Evolutionary conservation across 2,113 vertebrate species (phyloP).

Genomic region (Thalassarche chlororhynchos): DNA sequence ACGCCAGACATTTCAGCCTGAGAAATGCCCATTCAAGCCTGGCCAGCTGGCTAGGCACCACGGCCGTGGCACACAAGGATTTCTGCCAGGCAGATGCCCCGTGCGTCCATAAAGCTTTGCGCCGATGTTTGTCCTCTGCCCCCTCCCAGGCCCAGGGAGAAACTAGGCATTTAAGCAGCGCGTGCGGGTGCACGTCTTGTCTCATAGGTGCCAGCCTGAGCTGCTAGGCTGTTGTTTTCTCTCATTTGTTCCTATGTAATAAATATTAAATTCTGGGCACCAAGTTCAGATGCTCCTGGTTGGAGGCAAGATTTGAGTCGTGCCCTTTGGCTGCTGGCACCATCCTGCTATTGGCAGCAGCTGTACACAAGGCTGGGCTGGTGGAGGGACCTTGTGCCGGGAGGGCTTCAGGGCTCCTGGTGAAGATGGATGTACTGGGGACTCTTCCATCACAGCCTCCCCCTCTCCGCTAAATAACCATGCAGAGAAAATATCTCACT

Average conservation of each 20-base stretch:
- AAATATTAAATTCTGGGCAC: neutral
- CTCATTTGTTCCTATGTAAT: neutral
- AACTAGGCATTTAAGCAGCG: neutral
- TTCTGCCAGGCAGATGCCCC: neutral
- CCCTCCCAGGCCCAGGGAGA: neutral
- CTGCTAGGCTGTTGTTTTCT: neutral
- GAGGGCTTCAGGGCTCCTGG: neutral
- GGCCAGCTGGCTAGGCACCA: neutral
- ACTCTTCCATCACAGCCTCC: neutral
- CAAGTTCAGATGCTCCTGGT: neutral
- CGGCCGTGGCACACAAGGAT: rapidly evolving
- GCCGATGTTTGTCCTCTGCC: neutral
- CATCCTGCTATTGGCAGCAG: neutral
- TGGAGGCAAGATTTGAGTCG: neutral
- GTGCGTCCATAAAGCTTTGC: neutral
- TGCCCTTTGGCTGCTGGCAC: neutral
- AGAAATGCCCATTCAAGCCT: neutral
- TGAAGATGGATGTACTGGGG: neutral
- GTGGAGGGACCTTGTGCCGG: neutral
- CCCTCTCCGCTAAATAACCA: neutral
- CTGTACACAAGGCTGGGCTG: neutral
- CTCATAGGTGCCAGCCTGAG: neutral
- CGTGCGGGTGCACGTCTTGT: rapidly evolving
- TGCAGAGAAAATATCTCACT: neutral
- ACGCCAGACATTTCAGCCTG: neutral